Percentiles rank a stretch among this genome's conserved stretches.
These are phyloP conservation scores for Bugulina stolonifera DNA, from an alignment of 2,888 invertebrate genomes.

Conservation along the genomic window DNA sequence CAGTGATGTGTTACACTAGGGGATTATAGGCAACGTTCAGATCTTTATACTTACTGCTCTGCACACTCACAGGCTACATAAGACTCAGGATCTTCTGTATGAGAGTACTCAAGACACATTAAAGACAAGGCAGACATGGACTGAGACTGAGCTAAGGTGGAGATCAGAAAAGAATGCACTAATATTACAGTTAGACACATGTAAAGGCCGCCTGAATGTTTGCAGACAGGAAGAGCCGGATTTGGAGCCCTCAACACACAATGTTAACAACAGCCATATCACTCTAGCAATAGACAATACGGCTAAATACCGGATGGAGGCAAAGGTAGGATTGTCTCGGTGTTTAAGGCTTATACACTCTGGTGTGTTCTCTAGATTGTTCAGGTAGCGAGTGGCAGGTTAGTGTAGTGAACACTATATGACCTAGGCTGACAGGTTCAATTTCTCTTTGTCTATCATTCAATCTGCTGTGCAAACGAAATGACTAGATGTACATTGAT, in stretches of 20 bases:
- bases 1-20: neutral
- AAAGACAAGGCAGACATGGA: slow-evolving; percentile 46
- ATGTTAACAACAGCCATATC: neutral
- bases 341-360: neutral
- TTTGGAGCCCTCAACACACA: neutral
- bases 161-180: slow-evolving; percentile 51
- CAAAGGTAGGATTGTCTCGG: too few species aligned
- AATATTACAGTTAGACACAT: slow-evolving; percentile 44
- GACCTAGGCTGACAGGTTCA: too few species aligned
- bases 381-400: too few species aligned
- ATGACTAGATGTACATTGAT: too few species aligned
- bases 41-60: neutral
- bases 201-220: slow-evolving; percentile 31
- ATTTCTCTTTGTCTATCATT: too few species aligned
- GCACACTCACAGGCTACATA: slow-evolving; percentile 42
- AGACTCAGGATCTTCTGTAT: slow-evolving; percentile 53
- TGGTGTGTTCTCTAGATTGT: too few species aligned
- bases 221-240: neutral
- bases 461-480: too few species aligned
- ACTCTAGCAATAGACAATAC: neutral
- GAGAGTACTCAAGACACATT: slow-evolving; percentile 53
- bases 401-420: too few species aligned
- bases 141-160: slow-evolving; percentile 48
- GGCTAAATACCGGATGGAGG: neutral
- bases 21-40: neutral